Percentiles rank a stretch among this genome's conserved stretches.
These are phyloP conservation scores for Leptobrachium ailaonicum DNA, from an alignment of 2,113 vertebrate species.

Conservation along the genomic window DNA sequence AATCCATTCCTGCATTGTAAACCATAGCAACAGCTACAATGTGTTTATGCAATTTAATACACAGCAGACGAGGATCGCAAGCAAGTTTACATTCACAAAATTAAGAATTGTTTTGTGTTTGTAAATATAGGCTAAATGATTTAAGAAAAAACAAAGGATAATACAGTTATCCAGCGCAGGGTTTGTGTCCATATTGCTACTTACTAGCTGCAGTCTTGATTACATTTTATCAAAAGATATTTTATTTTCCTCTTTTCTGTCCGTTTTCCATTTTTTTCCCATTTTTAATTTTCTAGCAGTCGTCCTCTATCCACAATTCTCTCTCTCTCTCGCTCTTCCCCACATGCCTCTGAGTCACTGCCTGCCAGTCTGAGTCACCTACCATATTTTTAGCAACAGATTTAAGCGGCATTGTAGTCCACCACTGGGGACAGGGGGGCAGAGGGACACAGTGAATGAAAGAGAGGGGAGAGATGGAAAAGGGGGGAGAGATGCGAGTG, in stretches of 20 bases:
- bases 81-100: no score
- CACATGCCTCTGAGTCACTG: slow-evolving; percentile 43
- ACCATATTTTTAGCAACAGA: slow-evolving; percentile 46
- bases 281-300: slow-evolving; percentile 17
- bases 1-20: no score
- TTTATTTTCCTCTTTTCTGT: not conserved
- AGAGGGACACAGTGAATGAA: not conserved
- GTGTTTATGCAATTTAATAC: no score
- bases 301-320: slow-evolving; percentile 24
- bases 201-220: no score
- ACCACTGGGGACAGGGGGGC: slow-evolving; percentile 40
- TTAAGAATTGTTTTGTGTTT: no score
- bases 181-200: no score
- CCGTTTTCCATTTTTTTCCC: not conserved
- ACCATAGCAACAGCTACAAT: no score
- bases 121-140: no score
- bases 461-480: not conserved
- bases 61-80: no score
- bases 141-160: no score
- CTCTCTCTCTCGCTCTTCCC: slow-evolving; percentile 32
- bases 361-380: slow-evolving; percentile 47
- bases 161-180: no score
- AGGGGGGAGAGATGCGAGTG: not conserved
- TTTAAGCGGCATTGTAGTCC: slow-evolving; percentile 49
- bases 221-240: no score